Conservation (phyloP, 2,113 vertebrate species). For the Trogon melanurus region DNA sequence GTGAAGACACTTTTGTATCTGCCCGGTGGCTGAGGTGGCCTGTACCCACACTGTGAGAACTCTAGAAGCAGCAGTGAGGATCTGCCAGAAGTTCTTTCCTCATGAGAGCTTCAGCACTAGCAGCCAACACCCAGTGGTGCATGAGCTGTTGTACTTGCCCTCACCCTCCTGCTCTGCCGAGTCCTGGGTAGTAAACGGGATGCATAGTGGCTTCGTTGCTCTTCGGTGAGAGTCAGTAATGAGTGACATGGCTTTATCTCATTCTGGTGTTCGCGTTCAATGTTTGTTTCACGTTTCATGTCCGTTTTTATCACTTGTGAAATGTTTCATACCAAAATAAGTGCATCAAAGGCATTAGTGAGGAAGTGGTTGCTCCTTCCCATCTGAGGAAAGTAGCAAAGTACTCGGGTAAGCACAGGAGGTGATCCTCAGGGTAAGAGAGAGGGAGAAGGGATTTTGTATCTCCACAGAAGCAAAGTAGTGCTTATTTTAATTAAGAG, state of each 20-base stretch:
- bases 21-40: neutral
- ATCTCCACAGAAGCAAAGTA: neutral
- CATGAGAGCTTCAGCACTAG: neutral
- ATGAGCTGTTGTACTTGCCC: neutral
- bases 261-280: neutral
- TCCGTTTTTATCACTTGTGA: neutral
- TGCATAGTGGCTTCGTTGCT: neutral
- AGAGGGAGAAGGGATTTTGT: neutral
- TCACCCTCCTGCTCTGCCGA: neutral
- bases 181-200: neutral
- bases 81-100: neutral
- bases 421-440: neutral
- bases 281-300: neutral
- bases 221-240: rapidly evolving
- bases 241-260: neutral
- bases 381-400: neutral
- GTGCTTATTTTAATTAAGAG: neutral
- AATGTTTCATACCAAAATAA: neutral
- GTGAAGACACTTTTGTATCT: neutral
- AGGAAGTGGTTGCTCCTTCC: neutral
- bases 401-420: neutral
- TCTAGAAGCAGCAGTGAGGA: neutral
- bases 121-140: neutral
- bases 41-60: neutral
- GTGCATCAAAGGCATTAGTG: neutral